Base-by-base conservation (phyloP, 2,113 vertebrate species). In the Gila orcuttii region DNA sequence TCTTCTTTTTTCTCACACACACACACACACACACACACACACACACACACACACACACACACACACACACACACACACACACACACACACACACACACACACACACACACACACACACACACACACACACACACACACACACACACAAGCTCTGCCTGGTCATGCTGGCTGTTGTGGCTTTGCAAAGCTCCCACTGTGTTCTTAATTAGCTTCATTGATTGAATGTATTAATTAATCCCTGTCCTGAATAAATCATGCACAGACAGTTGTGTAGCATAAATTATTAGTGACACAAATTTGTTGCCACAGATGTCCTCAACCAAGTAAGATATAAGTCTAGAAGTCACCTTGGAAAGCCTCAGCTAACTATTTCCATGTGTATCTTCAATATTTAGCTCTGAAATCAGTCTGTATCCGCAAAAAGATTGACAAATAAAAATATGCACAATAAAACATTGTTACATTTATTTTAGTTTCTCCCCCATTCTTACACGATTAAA, bases 181-280 rank as follows among this genome's bases (percentile, higher is more conserved):
- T 78, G 84, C 60, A 77, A 82, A 84, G 59, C 84, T 89, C 88
- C 87, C 39, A 82, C 86, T 87, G 90, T 86, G 88, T 59, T 88
- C 83, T 86, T 87, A 88, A 91, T 91, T 89, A 88, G 78, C 84
- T 84, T 89, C 88, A 91, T 89, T 88, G 90, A 91, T 89, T 88
- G 87, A 85, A 86, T 66, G 78, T 87, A 88, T 89, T 89, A 91
- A 89, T 89, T 91, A 89, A 89, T 83, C 55, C 47, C 80, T 52
- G 59, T 83, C 83, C 84, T 74, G 79, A 89, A 90, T 90, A 87
- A 89, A 90, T 90, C 90, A 89, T 87, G 78, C 13, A 82, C 87
- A 77, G 77, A 85, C 79, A 85, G 69, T 78, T 86, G 66, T 47
- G 82, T 42, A 60, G 75, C 83, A 88, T 90, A 60, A 90, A 86